These are phyloP conservation scores for Meganola albula DNA, from an alignment of 2,888 invertebrate species.

Conservation along the genomic window DNA sequence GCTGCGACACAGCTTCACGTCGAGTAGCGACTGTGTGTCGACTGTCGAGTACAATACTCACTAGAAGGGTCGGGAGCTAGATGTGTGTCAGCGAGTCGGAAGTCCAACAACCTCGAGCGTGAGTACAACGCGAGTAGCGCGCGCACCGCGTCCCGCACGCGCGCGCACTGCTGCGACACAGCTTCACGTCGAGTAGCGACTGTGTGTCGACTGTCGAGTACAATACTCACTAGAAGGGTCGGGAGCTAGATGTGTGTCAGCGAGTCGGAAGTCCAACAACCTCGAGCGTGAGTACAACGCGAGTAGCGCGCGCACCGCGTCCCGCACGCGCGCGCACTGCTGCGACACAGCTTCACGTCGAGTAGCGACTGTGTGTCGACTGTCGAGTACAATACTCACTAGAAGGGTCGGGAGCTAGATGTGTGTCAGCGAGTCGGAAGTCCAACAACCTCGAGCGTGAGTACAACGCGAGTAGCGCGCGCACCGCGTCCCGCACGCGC, in stretches of 20 bases:
- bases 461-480: constrained; percentile 90
- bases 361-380: no score
- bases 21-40: no score
- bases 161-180: no score
- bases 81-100: not conserved
- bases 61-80: no score
- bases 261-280: not conserved
- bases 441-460: constrained; percentile 90
- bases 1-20: no score
- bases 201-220: no score
- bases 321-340: not conserved
- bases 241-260: not conserved
- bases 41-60: no score
- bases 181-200: no score
- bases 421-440: constrained; percentile 82
- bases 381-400: no score
- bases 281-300: not conserved
- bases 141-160: no score
- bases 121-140: no score
- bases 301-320: not conserved
- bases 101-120: not conserved
- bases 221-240: not conserved
- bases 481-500: constrained; percentile 87
- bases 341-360: not conserved
- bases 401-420: constrained; percentile 64